phyloP scores from a whole-genome alignment of 2,888 invertebrate species.

The Micropterix aruncella region DNA sequence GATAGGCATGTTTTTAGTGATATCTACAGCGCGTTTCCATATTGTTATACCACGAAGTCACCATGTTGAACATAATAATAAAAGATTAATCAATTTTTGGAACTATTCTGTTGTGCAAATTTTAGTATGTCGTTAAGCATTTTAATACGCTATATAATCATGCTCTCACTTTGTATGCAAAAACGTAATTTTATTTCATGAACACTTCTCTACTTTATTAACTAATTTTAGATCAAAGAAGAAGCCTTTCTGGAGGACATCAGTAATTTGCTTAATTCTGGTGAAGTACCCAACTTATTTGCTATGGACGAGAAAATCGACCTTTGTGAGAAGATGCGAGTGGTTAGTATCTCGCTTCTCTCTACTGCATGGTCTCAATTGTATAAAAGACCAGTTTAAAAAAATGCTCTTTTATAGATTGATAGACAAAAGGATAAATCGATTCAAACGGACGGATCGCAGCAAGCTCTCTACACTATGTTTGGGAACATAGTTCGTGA shows the following conservation, averaged over 20 bases:
- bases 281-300: constrained; percentile 88
- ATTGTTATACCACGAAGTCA: too few species aligned
- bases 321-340: constrained; percentile 84
- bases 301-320: constrained; percentile 76
- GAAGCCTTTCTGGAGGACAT: constrained; percentile 89
- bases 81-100: too few species aligned
- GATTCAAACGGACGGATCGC: constrained; percentile 83
- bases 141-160: too few species aligned
- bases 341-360: constrained; percentile 19
- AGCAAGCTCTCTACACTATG: constrained; percentile 79
- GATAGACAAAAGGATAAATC: constrained; percentile 81
- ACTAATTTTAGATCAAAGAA: constrained; percentile 59
- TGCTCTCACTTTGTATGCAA: too few species aligned
- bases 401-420: constrained; percentile 30
- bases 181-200: too few species aligned
- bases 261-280: constrained; percentile 82
- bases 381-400: not conserved
- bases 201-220: too few species aligned
- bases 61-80: too few species aligned
- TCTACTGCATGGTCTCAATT: constrained; percentile 6
- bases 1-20: too few species aligned
- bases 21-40: too few species aligned
- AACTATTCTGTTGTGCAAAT: too few species aligned
- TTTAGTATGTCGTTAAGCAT: too few species aligned
- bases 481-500: constrained; percentile 80